A percentile compares a stretch with the other conserved stretches of the same genome.
phyloP scores from a whole-genome alignment of 2,113 vertebrate genomes.

The Excalfactoria chinensis region DNA sequence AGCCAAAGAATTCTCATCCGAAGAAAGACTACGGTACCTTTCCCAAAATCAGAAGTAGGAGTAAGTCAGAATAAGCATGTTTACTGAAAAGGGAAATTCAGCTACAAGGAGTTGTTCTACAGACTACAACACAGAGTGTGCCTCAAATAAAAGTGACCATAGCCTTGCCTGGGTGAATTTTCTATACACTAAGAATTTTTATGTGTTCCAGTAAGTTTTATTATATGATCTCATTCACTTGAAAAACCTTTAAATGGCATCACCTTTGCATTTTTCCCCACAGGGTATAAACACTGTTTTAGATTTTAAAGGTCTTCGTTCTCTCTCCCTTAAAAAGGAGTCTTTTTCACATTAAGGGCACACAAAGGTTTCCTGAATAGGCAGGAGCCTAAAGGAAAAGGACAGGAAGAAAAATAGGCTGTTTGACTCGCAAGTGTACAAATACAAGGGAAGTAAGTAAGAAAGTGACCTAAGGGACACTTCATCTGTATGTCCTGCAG shows the following conservation, averaged over 20 bases:
- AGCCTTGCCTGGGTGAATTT: background rate
- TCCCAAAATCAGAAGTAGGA: background rate
- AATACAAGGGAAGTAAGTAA: constrained; percentile 3
- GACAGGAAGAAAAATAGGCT: background rate
- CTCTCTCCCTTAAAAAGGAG: background rate
- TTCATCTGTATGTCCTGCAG: background rate
- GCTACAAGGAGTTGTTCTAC: background rate
- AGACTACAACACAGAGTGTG: background rate
- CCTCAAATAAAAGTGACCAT: background rate
- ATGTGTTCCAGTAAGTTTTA: background rate
- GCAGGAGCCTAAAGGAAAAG: constrained; percentile 16
- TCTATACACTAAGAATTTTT: background rate
- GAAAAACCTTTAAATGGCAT: constrained; percentile 29
- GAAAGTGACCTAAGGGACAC: constrained; percentile 7
- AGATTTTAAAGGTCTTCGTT: constrained; percentile 1
- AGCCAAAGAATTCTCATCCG: background rate
- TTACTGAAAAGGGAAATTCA: background rate
- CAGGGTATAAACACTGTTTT: background rate
- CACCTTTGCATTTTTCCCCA: constrained; percentile 17
- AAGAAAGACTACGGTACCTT: background rate
- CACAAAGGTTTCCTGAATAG: constrained; percentile 3
- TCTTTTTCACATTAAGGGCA: constrained; percentile 4
- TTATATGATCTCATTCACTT: constrained; percentile 6
- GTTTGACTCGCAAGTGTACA: background rate
- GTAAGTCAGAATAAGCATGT: background rate